Conservation (phyloP, 2,888 invertebrate species). For the Eupithecia pulchellata region DNA sequence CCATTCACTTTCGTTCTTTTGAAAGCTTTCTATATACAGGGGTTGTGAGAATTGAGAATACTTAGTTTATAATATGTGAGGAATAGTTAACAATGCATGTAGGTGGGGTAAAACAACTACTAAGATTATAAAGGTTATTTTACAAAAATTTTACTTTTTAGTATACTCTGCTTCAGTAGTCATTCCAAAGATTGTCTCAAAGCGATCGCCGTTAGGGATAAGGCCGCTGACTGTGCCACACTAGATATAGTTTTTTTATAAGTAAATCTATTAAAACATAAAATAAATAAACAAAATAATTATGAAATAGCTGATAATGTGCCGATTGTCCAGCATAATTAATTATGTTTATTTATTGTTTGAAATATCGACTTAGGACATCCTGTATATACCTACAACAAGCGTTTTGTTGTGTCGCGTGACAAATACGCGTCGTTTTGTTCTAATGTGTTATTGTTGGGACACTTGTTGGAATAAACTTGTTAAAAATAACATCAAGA, state of each 20-base stretch:
- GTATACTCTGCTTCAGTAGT: too few species aligned
- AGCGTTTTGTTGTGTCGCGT: slow-evolving; percentile 45
- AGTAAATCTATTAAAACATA: too few species aligned
- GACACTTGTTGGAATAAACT: slow-evolving; percentile 15
- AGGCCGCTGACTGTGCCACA: too few species aligned
- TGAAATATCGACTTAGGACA: neutral
- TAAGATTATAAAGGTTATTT: neutral
- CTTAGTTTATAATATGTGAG: neutral
- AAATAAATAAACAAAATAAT: too few species aligned
- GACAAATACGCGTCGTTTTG: slow-evolving; percentile 52
- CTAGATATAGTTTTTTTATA: too few species aligned
- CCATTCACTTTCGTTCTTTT: slow-evolving; percentile 64
- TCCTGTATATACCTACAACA: neutral
- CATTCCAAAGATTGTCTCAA: too few species aligned
- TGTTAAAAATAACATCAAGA: neutral
- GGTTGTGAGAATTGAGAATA: slow-evolving; percentile 3
- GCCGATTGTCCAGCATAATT: too few species aligned
- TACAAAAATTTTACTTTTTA: too few species aligned
- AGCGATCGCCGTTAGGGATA: too few species aligned
- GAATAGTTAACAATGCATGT: neutral
- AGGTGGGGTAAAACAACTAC: neutral
- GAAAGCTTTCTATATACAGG: slow-evolving; percentile 46
- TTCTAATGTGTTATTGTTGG: slow-evolving; percentile 46
- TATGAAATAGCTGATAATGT: too few species aligned
- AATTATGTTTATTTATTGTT: neutral